Conservation (phyloP, 2,888 invertebrate species). For the Microplitis deprimator region DNA sequence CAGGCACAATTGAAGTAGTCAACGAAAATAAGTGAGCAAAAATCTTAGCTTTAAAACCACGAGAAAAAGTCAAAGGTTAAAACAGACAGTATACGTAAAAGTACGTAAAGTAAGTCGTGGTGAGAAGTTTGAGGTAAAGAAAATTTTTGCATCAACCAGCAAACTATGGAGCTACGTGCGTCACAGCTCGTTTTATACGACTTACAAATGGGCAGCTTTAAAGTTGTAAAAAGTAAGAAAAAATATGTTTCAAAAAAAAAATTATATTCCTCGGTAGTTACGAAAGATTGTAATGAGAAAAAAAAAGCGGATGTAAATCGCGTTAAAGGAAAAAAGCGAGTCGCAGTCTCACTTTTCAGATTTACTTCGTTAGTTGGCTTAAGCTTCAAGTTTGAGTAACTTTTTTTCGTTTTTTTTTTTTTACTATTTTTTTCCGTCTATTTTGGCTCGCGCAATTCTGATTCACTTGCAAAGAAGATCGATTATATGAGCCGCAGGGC, state of each 20-base stretch:
- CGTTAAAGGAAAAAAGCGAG: conserved; percentile 45
- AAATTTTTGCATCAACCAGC: conserved; percentile 4
- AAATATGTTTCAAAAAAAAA: conserved; percentile 14
- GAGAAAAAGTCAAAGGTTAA: background rate
- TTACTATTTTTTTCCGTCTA: background rate
- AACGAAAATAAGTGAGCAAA: conserved; percentile 5
- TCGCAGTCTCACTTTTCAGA: conserved; percentile 43
- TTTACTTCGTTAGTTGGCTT: conserved; percentile 54
- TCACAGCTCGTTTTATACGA: background rate
- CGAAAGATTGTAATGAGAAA: background rate
- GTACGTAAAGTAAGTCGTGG: conserved; percentile 15
- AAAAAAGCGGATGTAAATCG: conserved; percentile 50
- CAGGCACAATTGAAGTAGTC: conserved; percentile 14
- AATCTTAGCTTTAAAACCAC: conserved; percentile 2
- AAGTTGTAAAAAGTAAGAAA: background rate
- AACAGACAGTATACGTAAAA: background rate
- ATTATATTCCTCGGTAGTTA: background rate
- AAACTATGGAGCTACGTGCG: conserved; percentile 13
- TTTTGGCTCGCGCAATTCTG: conserved; percentile 49
- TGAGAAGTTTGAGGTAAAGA: conserved; percentile 14
- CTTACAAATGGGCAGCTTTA: conserved; percentile 17
- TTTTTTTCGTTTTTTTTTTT: background rate
- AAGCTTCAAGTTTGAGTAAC: conserved; percentile 23
- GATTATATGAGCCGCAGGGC: conserved; percentile 60
- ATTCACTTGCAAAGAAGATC: conserved; percentile 65